phyloP scores from a whole-genome alignment of 2,888 invertebrate species.

The Drosophila fulvimacula region DNA sequence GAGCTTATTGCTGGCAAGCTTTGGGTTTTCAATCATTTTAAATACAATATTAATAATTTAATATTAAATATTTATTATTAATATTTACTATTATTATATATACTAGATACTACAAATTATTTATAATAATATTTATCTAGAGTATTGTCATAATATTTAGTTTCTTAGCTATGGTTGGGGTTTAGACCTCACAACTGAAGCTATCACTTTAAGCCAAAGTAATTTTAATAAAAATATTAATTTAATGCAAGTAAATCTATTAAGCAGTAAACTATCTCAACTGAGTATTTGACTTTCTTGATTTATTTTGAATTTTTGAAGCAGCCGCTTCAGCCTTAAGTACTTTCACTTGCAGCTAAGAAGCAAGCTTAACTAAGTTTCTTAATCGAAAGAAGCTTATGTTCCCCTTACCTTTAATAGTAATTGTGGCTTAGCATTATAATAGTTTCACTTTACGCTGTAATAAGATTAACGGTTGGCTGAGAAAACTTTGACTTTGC shows the following conservation, averaged over 20 bases:
- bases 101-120: no score
- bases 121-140: no score
- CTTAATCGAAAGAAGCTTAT: slow-evolving; percentile 3
- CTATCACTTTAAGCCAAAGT: no score
- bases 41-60: no score
- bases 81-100: not conserved
- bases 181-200: no score
- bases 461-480: slow-evolving; percentile 12
- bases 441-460: not conserved
- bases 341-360: not conserved
- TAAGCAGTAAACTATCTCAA: not conserved
- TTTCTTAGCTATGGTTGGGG: no score
- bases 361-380: not conserved
- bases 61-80: not conserved
- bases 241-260: not conserved
- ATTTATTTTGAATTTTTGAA: not conserved
- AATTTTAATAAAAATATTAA: no score
- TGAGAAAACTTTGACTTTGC: not conserved
- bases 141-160: no score
- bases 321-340: no score
- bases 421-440: not conserved
- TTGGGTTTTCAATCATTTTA: no score
- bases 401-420: not conserved
- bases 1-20: no score
- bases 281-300: not conserved